phyloP scores from a whole-genome alignment of 2,113 vertebrate species.

The Nerophis ophidion region DNA sequence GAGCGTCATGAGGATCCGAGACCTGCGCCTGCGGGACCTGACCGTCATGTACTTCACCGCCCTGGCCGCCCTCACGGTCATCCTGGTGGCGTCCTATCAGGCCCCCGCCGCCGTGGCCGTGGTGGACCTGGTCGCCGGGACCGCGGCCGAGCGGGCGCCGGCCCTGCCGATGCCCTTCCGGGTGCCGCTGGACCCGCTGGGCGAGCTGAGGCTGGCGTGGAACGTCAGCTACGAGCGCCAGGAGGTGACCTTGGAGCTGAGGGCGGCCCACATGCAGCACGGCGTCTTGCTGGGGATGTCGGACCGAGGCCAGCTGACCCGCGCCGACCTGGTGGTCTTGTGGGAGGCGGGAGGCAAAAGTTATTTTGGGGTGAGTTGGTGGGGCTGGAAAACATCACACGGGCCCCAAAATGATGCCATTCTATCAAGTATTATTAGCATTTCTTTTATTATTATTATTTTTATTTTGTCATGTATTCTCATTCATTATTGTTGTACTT shows the following conservation, averaged over 20 bases:
- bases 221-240: constrained; percentile 80
- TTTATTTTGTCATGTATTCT: too few species aligned
- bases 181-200: constrained; percentile 79
- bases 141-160: constrained; percentile 8
- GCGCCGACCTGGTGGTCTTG: constrained; percentile 83
- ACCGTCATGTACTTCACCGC: constrained; percentile 85
- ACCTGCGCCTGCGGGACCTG: constrained; percentile 73
- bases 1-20: constrained; percentile 56
- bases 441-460: too few species aligned
- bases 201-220: constrained; percentile 83
- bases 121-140: constrained; percentile 22
- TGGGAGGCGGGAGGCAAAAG: constrained; percentile 78
- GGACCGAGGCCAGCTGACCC: constrained; percentile 78
- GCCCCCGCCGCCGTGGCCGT: constrained; percentile 27
- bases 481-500: too few species aligned
- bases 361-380: constrained; percentile 83
- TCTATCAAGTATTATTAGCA: too few species aligned
- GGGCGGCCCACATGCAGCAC: constrained; percentile 54
- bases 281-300: constrained; percentile 93
- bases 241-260: constrained; percentile 77
- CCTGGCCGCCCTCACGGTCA: constrained; percentile 79
- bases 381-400: neutral
- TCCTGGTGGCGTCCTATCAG: constrained; percentile 85
- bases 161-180: constrained; percentile 74
- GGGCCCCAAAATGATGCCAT: too few species aligned